Base-by-base conservation (phyloP, 2,888 invertebrate genomes). In the Rambutsinella grinnellia region DNA sequence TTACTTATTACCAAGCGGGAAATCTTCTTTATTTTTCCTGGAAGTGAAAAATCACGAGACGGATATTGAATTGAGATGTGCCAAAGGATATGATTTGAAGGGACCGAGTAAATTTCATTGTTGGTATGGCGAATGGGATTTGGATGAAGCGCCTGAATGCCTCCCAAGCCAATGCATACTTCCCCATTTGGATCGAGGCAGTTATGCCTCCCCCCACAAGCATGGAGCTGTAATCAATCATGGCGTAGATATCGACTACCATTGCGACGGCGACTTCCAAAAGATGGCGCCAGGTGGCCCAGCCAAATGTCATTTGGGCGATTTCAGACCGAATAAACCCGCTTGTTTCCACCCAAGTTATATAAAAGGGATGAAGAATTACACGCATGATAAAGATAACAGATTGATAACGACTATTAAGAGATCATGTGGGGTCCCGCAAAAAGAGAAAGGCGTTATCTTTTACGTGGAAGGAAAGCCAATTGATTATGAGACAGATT, bases 51-150 rank as follows among this genome's bases (percentile, higher is more conserved):
- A 89, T 2, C 93, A 93, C 81, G 92, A 92, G n/a, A 91, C 61
- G 17, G 72, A 24, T 13, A 67, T 70, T 61, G 76, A 76, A 27
- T 56, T 79, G 23, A 17, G 72, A 10, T 79, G 79, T 28, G 58
- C 67, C 2, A 76, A 68, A 60, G 79, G 79, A 1, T 79, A 72
- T 46, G 76, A 68, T 2, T 85, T 88, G 3, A 86, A 86, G 76
- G 94, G 94, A 0, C 90, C 92, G 0, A 91, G 91, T 1, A 91
- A 92, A 83, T 87, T 94, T 44, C 89, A 92, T 36, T 94, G 94
- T 85, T 92, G 92, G 89, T 91, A 93, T 79, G 94, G 94, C 2
- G 93, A 93, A 84, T 94, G 94, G 94, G 92, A 93, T 0, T 92
- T 92, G 0, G 90, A 91, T 13, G 79, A 79, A n/a, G 90, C 92